Base-by-base conservation (phyloP, 1,140 invertebrate species). In the Procambarus clarkii region DNA sequence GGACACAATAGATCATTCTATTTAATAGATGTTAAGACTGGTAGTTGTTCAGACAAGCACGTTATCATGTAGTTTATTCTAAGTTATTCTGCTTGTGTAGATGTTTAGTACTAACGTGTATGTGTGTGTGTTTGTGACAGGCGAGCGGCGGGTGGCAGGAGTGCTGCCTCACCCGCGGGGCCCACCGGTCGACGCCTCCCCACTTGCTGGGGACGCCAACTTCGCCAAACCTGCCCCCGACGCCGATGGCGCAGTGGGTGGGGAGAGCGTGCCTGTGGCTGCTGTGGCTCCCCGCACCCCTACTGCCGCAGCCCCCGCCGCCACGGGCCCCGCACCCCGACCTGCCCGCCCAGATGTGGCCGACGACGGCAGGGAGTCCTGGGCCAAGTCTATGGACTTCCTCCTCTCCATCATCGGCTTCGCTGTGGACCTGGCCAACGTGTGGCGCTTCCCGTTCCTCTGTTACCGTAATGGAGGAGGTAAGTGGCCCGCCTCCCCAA, bases 321-420 rank as follows among this genome's bases (percentile, higher is more conserved):
- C n/a, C 18, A 34, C 44, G 7, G 78, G 24, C 13, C 13, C 88
- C 34, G 4, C 77, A 34, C 76, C 74, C 2, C 45, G 54, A n/a
- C 64, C 81, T 46, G 79, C 18, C 4, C n/a, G 44, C 50, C n/a
- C 82, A 8, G 76, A 58, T 45, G 82, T 91, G 89, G 82, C 69
- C 50, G 92, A 93, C 50, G 92, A 93, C 54, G 92, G 92, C 4
- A 74, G 92, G 24, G 93, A 93, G 58, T 92, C 97, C 0, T 98
- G 97, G 97, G 96, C 96, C 8, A 97, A 97, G 45, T 98, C 98
- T 93, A 96, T 97, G 13, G 98, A 99, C 94, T 99, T 99, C 94
- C 96, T 99, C 13, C 95, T 99, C 3, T 98, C 98, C 64, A 97
- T 98, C 91, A 98, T 98, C 92, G 98, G 98, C 3, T 98, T 98